A percentile compares a stretch with the other conserved stretches of the same genome.
Conservation (phyloP, 2,888 invertebrate species). For the Pristionchus maxplancki region DNA sequence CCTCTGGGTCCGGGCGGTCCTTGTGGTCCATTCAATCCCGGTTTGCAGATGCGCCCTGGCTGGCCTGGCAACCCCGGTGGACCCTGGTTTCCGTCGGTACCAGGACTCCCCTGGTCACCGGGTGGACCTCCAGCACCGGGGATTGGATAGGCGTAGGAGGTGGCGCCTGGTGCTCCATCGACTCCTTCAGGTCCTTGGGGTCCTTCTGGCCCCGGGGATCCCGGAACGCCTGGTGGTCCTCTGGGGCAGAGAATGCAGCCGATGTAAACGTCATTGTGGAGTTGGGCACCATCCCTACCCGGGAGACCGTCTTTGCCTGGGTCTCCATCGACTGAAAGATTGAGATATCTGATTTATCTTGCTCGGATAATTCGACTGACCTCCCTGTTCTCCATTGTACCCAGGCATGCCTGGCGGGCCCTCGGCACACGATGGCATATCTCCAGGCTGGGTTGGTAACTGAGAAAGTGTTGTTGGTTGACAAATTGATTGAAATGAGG, state of each 20-base stretch:
- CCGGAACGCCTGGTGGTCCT: not conserved
- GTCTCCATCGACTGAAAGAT: not conserved
- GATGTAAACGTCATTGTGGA: not conserved
- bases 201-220: not conserved
- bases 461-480: not conserved
- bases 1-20: not conserved
- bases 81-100: not conserved
- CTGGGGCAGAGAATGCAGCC: not conserved
- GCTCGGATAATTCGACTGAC: not conserved
- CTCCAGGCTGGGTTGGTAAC: not conserved
- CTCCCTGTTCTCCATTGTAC: conserved; percentile 1
- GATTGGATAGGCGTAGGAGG: not conserved
- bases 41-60: not conserved
- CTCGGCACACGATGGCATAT: not conserved
- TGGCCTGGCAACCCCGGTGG: not conserved
- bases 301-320: not conserved
- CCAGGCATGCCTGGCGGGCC: not conserved
- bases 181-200: not conserved
- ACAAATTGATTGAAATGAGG: not conserved
- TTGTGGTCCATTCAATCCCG: not conserved
- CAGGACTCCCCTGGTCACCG: not conserved
- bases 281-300: not conserved
- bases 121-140: not conserved
- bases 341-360: not conserved
- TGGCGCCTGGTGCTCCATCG: not conserved